Evolutionary conservation across 2,797 vertebrate species (phyloP), one percentile per base, ranked within the genome.

Genomic region (Semotilus atromaculatus): DNA sequence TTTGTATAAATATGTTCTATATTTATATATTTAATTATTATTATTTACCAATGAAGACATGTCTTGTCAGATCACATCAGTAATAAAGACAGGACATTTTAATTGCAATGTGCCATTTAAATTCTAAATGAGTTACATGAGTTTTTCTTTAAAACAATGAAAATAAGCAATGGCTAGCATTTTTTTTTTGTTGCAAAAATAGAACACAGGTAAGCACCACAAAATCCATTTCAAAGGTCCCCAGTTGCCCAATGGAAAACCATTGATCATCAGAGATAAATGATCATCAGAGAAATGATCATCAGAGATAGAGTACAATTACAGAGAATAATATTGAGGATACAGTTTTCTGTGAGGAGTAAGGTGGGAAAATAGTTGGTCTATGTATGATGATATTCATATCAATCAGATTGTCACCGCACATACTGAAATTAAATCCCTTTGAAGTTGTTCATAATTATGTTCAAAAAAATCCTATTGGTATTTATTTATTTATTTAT

Each of bases 261-360:
- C 23, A 68, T 21, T 51, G 43, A 55, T n/a, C n/a, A n/a, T n/a
- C n/a, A n/a, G n/a, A n/a, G n/a, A n/a, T 53, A 78, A 80, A 68
- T 80, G 23, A 53, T 38, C 48, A 38, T 80, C 45, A 36, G 21
- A 48, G 45, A 68, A 80, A 68, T 80, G 23, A 53, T 38, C 48
- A 38, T 80, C 45, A 36, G 21, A 48, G 45, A 68, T 9, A 16
- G 11, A 14, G 11, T 55, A 23, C 5, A 75, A 34, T 26, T 60
- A 40, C 29, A 80, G 40, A 70, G 67, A 43, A n/a, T 40, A 38
- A 26, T 21, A 18, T 1, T 45, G 13, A 72, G 6, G n/a, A 45
- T 26, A 18, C 40, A 29, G 38, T 18, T 18, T 43, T 26, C 16
- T 45, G n/a, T 16, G 23, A 48, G 70, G 7, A 48, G 13, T 23